These are phyloP conservation scores for Suncus etruscus DNA, from an alignment of 2,113 vertebrate genomes.

Conservation along the genomic window DNA sequence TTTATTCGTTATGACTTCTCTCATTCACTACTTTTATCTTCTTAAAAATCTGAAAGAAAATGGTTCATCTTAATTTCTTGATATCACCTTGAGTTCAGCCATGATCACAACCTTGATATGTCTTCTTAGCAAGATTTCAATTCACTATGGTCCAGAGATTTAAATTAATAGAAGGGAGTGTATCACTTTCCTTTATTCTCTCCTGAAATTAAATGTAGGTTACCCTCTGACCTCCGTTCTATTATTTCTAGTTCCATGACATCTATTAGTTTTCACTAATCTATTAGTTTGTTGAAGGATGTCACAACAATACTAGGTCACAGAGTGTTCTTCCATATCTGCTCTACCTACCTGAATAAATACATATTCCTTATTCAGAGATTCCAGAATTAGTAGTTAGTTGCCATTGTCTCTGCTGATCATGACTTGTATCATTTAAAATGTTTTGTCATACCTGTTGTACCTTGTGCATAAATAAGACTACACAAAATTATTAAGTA, in stretches of 20 bases:
- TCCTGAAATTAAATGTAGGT: background rate
- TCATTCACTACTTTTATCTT: background rate
- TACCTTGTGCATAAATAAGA: too few species aligned
- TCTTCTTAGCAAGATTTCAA: background rate
- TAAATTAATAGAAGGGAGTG: background rate
- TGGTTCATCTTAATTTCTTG: slow-evolving; percentile 3
- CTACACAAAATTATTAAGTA: too few species aligned
- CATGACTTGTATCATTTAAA: too few species aligned
- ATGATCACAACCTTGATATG: background rate
- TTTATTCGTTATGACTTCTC: background rate
- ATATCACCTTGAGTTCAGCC: background rate
- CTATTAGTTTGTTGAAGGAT: background rate
- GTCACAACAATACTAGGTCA: background rate
- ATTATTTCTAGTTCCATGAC: background rate
- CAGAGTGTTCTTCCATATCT: background rate
- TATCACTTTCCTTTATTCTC: background rate
- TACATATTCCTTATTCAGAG: too few species aligned
- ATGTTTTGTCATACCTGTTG: too few species aligned
- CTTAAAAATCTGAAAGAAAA: background rate
- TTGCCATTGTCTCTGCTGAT: too few species aligned
- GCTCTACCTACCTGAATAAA: too few species aligned
- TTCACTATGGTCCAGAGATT: background rate
- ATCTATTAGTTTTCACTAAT: background rate
- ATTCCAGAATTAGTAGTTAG: too few species aligned
- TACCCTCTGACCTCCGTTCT: background rate